phyloP scores from a whole-genome alignment of 2,888 invertebrate species.

The Aphidius colemani region DNA sequence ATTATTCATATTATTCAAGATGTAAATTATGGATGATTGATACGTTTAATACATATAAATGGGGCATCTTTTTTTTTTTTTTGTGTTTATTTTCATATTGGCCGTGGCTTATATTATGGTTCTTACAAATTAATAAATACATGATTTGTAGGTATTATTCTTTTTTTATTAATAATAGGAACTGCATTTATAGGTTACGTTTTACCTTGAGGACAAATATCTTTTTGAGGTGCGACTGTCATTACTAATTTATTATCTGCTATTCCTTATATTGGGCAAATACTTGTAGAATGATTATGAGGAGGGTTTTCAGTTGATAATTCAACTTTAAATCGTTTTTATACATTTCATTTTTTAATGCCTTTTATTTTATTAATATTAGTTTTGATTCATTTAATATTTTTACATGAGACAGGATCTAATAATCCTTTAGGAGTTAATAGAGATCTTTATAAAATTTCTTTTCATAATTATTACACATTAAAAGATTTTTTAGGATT shows the following conservation, averaged over 20 bases:
- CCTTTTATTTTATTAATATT: conserved; percentile 71
- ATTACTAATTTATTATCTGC: conserved; percentile 77
- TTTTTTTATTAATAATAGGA: conserved; percentile 72
- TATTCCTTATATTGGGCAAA: conserved; percentile 70
- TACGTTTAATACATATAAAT: conserved; percentile 72
- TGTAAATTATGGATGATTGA: conserved; percentile 72
- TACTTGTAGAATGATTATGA: conserved; percentile 74
- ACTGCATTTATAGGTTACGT: conserved; percentile 81
- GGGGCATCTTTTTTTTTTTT: conserved; percentile 76
- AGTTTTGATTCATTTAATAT: conserved; percentile 69
- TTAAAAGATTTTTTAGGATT: conserved; percentile 70
- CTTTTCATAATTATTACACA: conserved; percentile 71
- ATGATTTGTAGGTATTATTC: conserved; percentile 70
- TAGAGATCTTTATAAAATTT: conserved; percentile 71
- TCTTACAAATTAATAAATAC: conserved; percentile 69
- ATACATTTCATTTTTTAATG: conserved; percentile 74
- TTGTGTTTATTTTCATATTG: conserved; percentile 71
- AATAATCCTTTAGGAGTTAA: conserved; percentile 71
- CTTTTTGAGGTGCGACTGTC: conserved; percentile 80
- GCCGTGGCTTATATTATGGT: conserved; percentile 67
- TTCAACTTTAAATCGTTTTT: conserved; percentile 78
- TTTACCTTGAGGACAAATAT: conserved; percentile 80
- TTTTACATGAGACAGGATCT: conserved; percentile 72
- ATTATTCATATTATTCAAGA: conserved; percentile 73
- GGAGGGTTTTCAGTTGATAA: conserved; percentile 77